A percentile compares a stretch with the other conserved stretches of the same genome.
Evolutionary conservation across 2,888 invertebrate genomes (phyloP).

Genomic region (Notodonta dromedarius): DNA sequence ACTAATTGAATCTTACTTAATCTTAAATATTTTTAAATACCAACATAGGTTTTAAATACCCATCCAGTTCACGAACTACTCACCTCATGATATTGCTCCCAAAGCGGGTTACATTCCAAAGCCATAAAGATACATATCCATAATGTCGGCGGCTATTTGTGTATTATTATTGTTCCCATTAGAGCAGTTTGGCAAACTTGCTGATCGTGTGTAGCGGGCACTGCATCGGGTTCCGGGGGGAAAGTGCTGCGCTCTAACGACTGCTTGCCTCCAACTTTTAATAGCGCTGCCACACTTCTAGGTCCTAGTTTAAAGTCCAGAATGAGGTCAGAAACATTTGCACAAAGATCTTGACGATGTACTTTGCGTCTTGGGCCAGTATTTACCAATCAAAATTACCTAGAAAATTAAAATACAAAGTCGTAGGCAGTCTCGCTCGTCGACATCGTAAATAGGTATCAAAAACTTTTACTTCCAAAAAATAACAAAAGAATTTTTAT

Average conservation of each 20-base stretch:
- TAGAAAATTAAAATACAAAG: too few relatives aligned
- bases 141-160: slow-evolving; percentile 31
- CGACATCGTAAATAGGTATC: too few relatives aligned
- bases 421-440: too few relatives aligned
- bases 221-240: slow-evolving; percentile 30
- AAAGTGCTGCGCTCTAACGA: slow-evolving; percentile 68
- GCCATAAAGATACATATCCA: slow-evolving; percentile 24
- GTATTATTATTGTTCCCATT: slow-evolving; percentile 37
- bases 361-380: background rate
- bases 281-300: slow-evolving; percentile 68
- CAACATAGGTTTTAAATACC: background rate
- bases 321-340: slow-evolving; percentile 55
- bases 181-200: slow-evolving; percentile 31
- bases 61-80: background rate
- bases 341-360: background rate
- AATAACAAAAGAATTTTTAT: too few relatives aligned
- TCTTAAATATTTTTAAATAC: too few relatives aligned
- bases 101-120: slow-evolving; percentile 13
- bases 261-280: slow-evolving; percentile 69
- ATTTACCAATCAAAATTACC: background rate
- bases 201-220: slow-evolving; percentile 25
- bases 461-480: too few relatives aligned
- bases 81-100: background rate
- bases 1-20: too few relatives aligned
- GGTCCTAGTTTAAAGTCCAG: slow-evolving; percentile 58